Evolutionary conservation across 2,113 vertebrate genomes (phyloP).

Genomic region (Pangasianodon gigas): DNA sequence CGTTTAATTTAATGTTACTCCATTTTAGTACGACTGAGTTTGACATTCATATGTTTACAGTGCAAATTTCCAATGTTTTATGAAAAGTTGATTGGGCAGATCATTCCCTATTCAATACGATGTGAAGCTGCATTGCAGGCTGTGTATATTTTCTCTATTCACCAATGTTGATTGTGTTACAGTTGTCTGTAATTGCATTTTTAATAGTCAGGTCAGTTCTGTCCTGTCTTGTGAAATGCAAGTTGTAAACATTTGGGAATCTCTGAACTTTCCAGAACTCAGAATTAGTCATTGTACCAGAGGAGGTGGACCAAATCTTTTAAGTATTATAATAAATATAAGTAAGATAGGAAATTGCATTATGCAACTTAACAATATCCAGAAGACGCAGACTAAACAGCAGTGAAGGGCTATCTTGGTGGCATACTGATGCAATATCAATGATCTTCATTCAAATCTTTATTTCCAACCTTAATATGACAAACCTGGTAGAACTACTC

Average conservation of each 20-base stretch:
- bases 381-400: not conserved
- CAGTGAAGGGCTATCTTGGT: not conserved
- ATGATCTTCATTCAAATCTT: not conserved
- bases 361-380: not conserved
- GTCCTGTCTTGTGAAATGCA: not conserved
- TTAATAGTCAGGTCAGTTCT: not conserved
- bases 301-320: not conserved
- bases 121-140: not conserved
- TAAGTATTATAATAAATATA: not conserved
- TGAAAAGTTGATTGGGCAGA: not conserved
- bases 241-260: not conserved
- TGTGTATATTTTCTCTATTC: not conserved
- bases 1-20: not conserved
- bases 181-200: not conserved
- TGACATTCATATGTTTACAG: not conserved
- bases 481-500: not conserved
- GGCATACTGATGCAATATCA: not conserved
- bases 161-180: not conserved
- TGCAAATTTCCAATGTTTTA: not conserved
- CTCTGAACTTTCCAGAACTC: not conserved
- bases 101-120: not conserved
- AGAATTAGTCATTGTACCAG: not conserved
- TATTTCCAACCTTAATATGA: not conserved
- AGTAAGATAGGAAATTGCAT: not conserved
- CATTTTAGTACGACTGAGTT: not conserved